phyloP scores from a whole-genome alignment of 1,140 invertebrate genomes.

The Penaeus indicus region DNA sequence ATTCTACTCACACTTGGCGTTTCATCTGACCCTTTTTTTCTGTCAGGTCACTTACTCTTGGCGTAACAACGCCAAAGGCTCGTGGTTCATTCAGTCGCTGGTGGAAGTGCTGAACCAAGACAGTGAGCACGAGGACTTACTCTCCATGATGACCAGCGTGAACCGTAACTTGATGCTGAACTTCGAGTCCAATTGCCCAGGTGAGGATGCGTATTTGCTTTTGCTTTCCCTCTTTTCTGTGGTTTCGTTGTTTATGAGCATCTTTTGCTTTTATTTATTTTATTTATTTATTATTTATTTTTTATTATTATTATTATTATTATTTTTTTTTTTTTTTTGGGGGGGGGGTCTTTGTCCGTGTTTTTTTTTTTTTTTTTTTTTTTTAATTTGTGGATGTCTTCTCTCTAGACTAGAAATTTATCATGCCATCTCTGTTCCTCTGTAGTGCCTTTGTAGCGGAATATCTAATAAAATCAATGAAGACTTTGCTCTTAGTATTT shows the following conservation, averaged over 20 bases:
- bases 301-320: no score
- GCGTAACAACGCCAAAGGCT: conserved; percentile 91
- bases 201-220: conserved; percentile 66
- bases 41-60: conserved; percentile 90
- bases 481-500: no score
- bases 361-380: no score
- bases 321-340: no score
- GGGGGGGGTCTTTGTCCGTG: no score
- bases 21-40: background rate
- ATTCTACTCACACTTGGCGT: background rate
- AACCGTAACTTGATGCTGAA: conserved; percentile 86
- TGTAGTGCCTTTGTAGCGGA: no score
- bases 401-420: no score
- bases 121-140: conserved; percentile 82
- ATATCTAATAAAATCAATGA: no score
- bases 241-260: background rate
- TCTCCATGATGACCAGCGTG: conserved; percentile 91
- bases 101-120: conserved; percentile 82
- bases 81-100: conserved; percentile 97
- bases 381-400: no score
- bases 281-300: no score
- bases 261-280: background rate
- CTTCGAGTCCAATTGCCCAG: conserved; percentile 91
- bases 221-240: background rate
- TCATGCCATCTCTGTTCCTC: no score